A percentile compares a stretch with the other conserved stretches of the same genome.
These are phyloP conservation scores for Planiliza haematocheilus DNA, from an alignment of 2,113 vertebrate genomes.

Conservation along the genomic window DNA sequence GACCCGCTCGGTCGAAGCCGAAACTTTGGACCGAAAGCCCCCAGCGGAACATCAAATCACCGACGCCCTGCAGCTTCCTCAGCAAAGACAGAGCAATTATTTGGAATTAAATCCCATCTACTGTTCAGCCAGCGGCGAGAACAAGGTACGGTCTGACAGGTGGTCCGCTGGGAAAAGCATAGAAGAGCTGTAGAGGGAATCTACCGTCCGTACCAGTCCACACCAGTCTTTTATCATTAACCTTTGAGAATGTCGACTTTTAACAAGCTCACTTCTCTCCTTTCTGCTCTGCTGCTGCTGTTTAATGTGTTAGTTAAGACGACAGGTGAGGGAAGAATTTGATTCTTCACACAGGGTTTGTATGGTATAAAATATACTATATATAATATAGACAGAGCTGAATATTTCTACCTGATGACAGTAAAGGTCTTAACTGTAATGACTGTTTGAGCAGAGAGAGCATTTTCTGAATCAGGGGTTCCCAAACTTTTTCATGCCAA, in stretches of 20 bases:
- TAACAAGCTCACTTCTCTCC: constrained; percentile 10
- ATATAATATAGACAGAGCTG: too few relatives aligned
- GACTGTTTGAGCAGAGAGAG: too few relatives aligned
- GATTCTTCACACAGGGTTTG: not conserved
- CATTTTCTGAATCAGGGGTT: too few relatives aligned
- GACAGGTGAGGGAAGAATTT: constrained; percentile 32
- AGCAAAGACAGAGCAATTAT: constrained; percentile 49
- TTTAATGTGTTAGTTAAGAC: constrained; percentile 11
- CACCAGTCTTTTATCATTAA: constrained; percentile 35
- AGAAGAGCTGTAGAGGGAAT: constrained; percentile 15
- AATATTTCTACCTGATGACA: too few relatives aligned
- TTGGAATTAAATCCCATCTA: constrained; percentile 47
- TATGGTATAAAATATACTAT: too few relatives aligned
- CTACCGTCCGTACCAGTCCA: constrained; percentile 16
- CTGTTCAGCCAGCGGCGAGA: constrained; percentile 40
- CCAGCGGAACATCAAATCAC: constrained; percentile 24
- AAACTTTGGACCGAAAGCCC: constrained; percentile 20
- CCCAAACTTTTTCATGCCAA: too few relatives aligned
- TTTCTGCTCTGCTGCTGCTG: constrained; percentile 17
- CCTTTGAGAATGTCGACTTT: constrained; percentile 38
- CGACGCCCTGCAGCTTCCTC: not conserved
- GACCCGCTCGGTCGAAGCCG: constrained; percentile 13
- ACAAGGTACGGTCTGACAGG: constrained; percentile 53
- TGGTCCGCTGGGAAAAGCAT: constrained; percentile 30
- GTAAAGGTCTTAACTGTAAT: too few relatives aligned